Evolutionary conservation across 2,888 invertebrate species (phyloP).

Genomic region (Anorthoa munda): DNA sequence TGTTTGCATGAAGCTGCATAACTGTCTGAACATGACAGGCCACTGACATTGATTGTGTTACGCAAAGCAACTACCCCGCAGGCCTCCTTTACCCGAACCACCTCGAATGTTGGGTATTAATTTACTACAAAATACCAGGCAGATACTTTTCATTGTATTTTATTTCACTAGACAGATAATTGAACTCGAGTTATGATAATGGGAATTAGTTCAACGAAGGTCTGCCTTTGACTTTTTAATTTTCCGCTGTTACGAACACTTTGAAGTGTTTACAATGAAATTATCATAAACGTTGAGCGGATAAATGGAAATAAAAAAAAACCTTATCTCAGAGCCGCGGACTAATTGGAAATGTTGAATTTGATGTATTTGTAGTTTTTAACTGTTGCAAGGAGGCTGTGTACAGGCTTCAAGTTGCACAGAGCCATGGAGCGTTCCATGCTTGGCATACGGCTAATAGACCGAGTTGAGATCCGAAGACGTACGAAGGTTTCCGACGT

Average conservation of each 20-base stretch:
- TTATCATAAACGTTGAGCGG: background rate
- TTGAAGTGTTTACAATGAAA: background rate
- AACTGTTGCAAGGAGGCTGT: too few species aligned
- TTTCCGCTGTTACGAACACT: background rate
- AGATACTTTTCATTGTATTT: background rate
- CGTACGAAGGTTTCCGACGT: too few species aligned
- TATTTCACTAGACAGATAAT: background rate
- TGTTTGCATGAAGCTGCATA: too few species aligned
- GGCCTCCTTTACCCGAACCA: background rate
- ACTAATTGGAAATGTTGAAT: background rate
- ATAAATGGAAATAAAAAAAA: background rate
- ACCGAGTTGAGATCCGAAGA: too few species aligned
- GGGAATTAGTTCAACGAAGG: background rate
- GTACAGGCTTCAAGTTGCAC: too few species aligned
- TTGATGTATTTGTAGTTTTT: too few species aligned
- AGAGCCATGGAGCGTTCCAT: too few species aligned
- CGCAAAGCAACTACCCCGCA: background rate
- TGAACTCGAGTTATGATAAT: conserved; percentile 1
- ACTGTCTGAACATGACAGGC: too few species aligned
- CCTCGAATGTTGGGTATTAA: background rate
- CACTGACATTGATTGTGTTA: too few species aligned
- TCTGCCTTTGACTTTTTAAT: background rate
- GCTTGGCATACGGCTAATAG: too few species aligned
- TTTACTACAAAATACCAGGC: background rate
- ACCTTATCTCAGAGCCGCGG: background rate